phyloP scores from a whole-genome alignment of 2,113 vertebrate genomes.

The Strix aluco region DNA sequence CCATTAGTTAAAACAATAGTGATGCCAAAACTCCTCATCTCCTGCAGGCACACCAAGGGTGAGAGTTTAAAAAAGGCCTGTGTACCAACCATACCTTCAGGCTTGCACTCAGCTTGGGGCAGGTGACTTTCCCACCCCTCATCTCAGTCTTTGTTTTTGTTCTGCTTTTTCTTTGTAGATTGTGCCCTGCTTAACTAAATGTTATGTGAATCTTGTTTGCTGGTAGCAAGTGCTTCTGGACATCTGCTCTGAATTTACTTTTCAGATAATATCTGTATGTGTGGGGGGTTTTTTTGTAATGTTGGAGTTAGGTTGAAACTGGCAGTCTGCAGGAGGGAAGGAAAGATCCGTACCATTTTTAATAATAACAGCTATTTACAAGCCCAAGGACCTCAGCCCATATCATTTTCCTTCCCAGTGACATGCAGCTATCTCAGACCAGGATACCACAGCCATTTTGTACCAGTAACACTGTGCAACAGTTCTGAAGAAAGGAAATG shows the following conservation, averaged over 20 bases:
- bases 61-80: not conserved
- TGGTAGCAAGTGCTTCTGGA: constrained; percentile 62
- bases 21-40: not conserved
- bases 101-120: not conserved
- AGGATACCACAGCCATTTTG: not conserved
- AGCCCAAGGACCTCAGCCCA: not conserved
- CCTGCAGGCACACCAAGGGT: not conserved
- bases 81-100: not conserved
- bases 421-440: not conserved
- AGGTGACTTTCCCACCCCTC: constrained; percentile 33
- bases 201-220: constrained; percentile 37
- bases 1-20: constrained; percentile 20
- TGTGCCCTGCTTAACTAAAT: constrained; percentile 10
- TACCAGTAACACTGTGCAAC: not conserved
- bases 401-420: not conserved
- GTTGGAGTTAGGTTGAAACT: constrained; percentile 40
- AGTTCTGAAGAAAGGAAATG: constrained; percentile 16
- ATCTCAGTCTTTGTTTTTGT: not conserved
- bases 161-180: not conserved
- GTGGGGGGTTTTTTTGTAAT: not conserved
- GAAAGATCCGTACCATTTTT: constrained; percentile 9
- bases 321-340: not conserved
- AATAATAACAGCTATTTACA: constrained; percentile 28
- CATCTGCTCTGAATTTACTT: constrained; percentile 74
- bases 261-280: constrained; percentile 57